Evolutionary conservation across 2,113 vertebrate species (phyloP), one percentile per base, ranked within the genome.

Genomic region (Triplophysa dalaica): DNA sequence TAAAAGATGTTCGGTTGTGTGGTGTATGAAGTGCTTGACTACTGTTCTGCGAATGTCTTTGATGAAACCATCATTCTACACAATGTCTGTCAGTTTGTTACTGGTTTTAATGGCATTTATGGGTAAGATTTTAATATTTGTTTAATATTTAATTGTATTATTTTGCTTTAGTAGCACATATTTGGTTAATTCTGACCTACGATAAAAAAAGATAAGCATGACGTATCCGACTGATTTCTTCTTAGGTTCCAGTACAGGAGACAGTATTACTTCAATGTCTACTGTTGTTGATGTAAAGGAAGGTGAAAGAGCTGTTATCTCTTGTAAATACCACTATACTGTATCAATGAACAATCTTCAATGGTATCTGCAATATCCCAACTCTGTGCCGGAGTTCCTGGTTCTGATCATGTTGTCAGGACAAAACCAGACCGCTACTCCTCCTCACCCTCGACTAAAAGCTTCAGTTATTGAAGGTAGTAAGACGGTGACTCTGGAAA

Each of bases 281-380:
- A 24, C 62, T 21, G 60, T 9, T n/a, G 24, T 76, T 43, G 0
- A 38, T 65, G 45, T 3, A 21, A 76, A 65, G 2, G 45, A 41
- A 21, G 62, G 62, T 2, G 33, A 73, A 11, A 75, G 54, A 38
- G 77, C 63, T 19, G 64, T 9, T 16, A 38, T 79, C 6, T 75
- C 77, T 48, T 83, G 70, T 60, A 56, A 61, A 64, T 83, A 83
- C 60, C 14, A 72, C 7, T 70, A 21, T 33, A n/a, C 19, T 0
- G 33, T 63, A 58, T 26, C 70, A 17, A 73, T 80, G 26, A 70
- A 80, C 2, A 75, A 76, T 65, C 65, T 83, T 2, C 78, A 83
- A 65, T 83, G 82, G 82, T 83, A 80, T 78, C 82, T 65, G 1
- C 82, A 83, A 54, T 29, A 75, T 48, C 38, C 26, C 41, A 65